Conservation (phyloP, 2,113 vertebrate genomes). For the Pachycephala philippinensis region DNA sequence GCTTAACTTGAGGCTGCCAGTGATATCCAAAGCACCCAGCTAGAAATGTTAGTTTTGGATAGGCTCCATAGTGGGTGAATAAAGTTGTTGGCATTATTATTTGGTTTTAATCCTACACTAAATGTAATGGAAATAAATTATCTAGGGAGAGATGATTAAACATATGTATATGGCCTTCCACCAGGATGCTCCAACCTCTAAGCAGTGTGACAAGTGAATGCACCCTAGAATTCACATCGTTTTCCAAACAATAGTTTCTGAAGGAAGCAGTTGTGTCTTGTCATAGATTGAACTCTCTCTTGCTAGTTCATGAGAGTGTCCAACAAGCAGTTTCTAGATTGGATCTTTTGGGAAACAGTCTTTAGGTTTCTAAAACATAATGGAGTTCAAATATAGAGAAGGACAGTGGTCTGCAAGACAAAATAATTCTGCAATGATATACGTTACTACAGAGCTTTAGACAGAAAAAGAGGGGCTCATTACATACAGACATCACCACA, state of each 20-base stretch:
- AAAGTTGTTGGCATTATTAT: not conserved
- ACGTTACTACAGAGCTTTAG: accelerated
- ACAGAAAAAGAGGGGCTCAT: not conserved
- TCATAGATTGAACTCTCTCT: not conserved
- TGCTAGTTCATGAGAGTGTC: not conserved
- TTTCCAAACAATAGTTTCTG: not conserved
- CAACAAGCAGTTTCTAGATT: not conserved
- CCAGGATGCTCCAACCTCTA: not conserved
- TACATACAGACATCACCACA: not conserved
- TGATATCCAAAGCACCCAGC: not conserved
- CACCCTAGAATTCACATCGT: not conserved
- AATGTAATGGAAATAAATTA: not conserved
- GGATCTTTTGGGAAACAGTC: not conserved
- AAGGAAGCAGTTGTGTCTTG: not conserved
- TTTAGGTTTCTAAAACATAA: not conserved
- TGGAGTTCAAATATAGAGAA: not conserved
- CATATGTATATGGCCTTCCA: not conserved
- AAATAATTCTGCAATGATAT: not conserved
- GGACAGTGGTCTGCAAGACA: not conserved
- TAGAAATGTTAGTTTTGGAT: not conserved
- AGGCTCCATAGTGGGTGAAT: not conserved
- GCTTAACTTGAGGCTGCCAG: not conserved
- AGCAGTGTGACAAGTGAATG: not conserved
- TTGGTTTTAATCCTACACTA: not conserved
- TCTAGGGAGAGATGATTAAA: not conserved